These are phyloP conservation scores for Noctua janthina DNA, from an alignment of 2,888 invertebrate genomes.

Conservation along the genomic window DNA sequence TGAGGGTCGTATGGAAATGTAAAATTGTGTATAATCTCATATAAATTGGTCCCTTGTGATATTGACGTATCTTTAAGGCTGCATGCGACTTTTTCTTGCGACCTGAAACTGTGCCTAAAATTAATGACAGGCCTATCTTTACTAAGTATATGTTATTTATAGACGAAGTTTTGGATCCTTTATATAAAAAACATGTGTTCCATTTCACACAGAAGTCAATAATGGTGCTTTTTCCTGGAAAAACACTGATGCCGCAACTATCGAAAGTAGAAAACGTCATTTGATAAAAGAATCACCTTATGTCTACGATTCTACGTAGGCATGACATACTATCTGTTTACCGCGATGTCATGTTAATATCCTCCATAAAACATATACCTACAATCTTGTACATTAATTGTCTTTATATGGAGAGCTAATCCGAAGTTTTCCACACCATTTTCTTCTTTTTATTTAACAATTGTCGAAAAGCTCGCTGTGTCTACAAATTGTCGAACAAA, in stretches of 20 bases:
- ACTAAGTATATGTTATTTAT: neutral
- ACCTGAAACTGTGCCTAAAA: neutral
- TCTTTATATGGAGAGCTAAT: neutral
- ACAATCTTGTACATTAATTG: constrained; percentile 10
- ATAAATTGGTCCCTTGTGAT: constrained; percentile 1
- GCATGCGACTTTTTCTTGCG: too few relatives aligned
- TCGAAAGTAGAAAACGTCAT: constrained; percentile 25
- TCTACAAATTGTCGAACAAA: constrained; percentile 1
- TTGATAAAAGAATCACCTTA: constrained; percentile 34
- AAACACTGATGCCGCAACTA: constrained; percentile 20
- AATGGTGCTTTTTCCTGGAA: constrained; percentile 9
- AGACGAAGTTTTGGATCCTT: too few relatives aligned
- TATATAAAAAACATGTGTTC: neutral
- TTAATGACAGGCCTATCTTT: neutral
- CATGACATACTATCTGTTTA: constrained; percentile 44
- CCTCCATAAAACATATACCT: constrained; percentile 21
- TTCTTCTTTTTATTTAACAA: neutral
- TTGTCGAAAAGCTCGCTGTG: neutral
- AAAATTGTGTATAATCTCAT: constrained; percentile 9
- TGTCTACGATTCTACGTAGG: constrained; percentile 42
- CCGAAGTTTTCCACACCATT: constrained; percentile 15
- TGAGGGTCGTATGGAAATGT: neutral
- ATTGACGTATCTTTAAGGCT: neutral
- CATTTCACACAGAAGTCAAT: constrained; percentile 10
- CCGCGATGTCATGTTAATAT: constrained; percentile 23